Base-by-base conservation (phyloP, 1,140 invertebrate species). In the Drosophila tristis region DNA sequence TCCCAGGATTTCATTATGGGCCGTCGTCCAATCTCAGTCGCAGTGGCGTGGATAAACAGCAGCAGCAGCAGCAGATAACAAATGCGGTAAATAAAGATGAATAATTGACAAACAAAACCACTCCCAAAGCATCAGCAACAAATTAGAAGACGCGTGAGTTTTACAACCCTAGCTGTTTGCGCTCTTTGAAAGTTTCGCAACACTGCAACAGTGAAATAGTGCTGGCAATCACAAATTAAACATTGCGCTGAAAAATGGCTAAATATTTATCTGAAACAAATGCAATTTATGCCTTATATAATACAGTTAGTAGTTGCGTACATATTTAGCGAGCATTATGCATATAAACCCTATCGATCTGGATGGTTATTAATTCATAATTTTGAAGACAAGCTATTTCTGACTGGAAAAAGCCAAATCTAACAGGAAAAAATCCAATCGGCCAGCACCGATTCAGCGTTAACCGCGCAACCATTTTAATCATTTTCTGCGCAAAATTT, bases 81-180 rank as follows among this genome's bases (percentile, higher is more conserved):
- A 68, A 11, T 51, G 45, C 25, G 1, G 48, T 31, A 72, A 77
- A 62, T 72, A 60, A 47, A 63, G 23, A 44, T 23, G 16, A 50
- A 29, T 61, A 70, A 58, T 74, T 59, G 58, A 26, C 39, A 75
- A 68, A 80, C 59, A 71, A 78, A 87, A 87, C 76, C 80, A 84
- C 82, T 86, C 82, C 82, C 65, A 57, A 76, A 55, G n/a, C 55
- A 49, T 31, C 9, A 51, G 26, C 64, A 72, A 74, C 71, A 74
- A 72, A 65, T 59, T 35, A 31, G 8, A 35, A 39, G 39, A 9
- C 20, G 47, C 9, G 45, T 54, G 43, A 16, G 49, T 20, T 65
- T 35, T 58, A 2, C 66, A 70, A 35, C 45, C 25, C 68, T 62
- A 29, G 15, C 5, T 3, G 11, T 39, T 39, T 2, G 11, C 31